Evolutionary conservation across 2,888 invertebrate genomes (phyloP).

Genomic region (Aleiodes alternator): DNA sequence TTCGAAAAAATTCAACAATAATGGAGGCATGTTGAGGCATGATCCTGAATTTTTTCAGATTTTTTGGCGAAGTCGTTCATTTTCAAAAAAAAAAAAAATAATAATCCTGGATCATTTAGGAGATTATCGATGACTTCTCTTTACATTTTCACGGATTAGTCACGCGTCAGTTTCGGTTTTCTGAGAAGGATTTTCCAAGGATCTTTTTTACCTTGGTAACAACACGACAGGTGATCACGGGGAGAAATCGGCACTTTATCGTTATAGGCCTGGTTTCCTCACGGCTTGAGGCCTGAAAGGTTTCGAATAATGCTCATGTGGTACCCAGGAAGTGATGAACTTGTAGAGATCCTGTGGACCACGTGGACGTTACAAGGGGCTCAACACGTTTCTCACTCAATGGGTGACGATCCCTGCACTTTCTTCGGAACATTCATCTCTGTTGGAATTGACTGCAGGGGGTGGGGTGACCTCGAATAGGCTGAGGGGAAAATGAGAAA

Average conservation of each 20-base stretch:
- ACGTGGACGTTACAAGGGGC: slow-evolving; percentile 32
- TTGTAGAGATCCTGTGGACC: slow-evolving; percentile 66
- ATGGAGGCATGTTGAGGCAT: not conserved
- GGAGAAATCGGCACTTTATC: slow-evolving; percentile 55
- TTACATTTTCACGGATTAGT: slow-evolving; percentile 41
- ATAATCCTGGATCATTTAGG: not conserved
- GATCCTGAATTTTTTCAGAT: not conserved
- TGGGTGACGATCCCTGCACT: slow-evolving; percentile 25
- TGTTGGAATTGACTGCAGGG: no score
- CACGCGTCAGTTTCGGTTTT: slow-evolving; percentile 33
- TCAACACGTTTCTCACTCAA: slow-evolving; percentile 30
- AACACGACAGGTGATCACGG: slow-evolving; percentile 50
- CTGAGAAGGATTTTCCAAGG: slow-evolving; percentile 14
- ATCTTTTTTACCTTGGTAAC: slow-evolving; percentile 20
- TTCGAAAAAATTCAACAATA: no score
- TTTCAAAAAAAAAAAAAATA: not conserved
- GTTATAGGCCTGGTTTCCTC: slow-evolving; percentile 38
- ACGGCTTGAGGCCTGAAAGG: slow-evolving; percentile 48
- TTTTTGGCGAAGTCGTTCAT: no score
- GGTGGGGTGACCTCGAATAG: no score
- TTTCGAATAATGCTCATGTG: slow-evolving; percentile 51
- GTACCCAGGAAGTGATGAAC: slow-evolving; percentile 59
- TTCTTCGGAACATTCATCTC: not conserved
- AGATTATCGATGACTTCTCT: slow-evolving; percentile 37
- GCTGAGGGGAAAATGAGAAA: no score